These are phyloP conservation scores for Neotoma lepida DNA, from an alignment of 2,113 vertebrate species.

Conservation along the genomic window DNA sequence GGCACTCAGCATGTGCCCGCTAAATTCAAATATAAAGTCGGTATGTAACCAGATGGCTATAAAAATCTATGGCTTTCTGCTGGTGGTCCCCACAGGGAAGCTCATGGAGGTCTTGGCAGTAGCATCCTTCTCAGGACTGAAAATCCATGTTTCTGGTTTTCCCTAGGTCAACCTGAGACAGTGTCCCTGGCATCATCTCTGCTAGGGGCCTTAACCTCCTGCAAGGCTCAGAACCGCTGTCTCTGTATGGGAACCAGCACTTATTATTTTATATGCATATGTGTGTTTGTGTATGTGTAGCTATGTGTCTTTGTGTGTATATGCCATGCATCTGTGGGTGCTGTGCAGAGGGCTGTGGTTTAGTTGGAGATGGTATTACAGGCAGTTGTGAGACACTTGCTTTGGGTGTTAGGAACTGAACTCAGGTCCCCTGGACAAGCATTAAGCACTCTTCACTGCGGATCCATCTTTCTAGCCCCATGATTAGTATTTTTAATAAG, in stretches of 20 bases:
- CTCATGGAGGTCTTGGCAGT: constrained; percentile 13
- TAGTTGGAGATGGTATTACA: background rate
- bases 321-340: background rate
- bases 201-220: background rate
- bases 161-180: background rate
- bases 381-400: background rate
- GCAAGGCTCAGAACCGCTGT: background rate
- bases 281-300: background rate
- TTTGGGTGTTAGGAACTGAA: background rate
- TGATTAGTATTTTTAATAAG: background rate
- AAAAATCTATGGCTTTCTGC: constrained; percentile 36
- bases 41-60: background rate
- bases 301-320: background rate
- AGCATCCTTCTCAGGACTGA: constrained; percentile 17
- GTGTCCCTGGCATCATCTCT: background rate
- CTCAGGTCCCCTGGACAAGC: background rate
- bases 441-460: background rate
- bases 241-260: background rate
- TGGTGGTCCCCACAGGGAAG: background rate
- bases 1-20: constrained; percentile 1
- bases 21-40: constrained; percentile 57
- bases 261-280: background rate
- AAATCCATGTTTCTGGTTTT: constrained; percentile 13
- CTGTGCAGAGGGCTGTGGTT: background rate
- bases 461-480: background rate